A percentile compares a stretch with the other conserved stretches of the same genome.
Evolutionary conservation across 1,140 invertebrate species (phyloP).

Genomic region (Adoxophyes honmai): DNA sequence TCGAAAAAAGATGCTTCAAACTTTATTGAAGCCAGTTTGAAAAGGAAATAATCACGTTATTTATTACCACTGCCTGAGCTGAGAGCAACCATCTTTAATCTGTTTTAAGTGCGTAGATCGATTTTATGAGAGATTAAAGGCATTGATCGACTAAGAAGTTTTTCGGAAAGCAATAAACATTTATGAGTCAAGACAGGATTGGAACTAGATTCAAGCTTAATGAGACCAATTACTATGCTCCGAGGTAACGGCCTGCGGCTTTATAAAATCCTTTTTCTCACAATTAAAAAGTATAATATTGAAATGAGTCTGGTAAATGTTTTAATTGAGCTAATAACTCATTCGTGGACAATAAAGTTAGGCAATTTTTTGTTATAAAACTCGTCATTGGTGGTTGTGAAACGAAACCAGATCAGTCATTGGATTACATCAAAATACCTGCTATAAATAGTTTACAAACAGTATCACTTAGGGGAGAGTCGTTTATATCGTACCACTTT

Average conservation of each 20-base stretch:
- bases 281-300: not conserved
- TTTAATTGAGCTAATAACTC: conserved; percentile 5
- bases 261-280: conserved; percentile 12
- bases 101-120: conserved; percentile 55
- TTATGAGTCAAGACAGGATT: conserved; percentile 29
- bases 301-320: not conserved
- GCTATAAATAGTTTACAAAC: too few relatives aligned
- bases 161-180: conserved; percentile 51
- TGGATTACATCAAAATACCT: not conserved
- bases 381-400: not conserved
- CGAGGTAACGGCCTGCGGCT: not conserved
- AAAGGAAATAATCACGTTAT: conserved; percentile 73
- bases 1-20: conserved; percentile 40
- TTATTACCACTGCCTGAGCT: conserved; percentile 53
- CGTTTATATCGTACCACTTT: too few relatives aligned
- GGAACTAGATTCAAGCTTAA: conserved; percentile 43
- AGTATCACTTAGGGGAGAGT: too few relatives aligned
- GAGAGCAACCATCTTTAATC: conserved; percentile 65
- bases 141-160: conserved; percentile 50
- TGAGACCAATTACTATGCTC: conserved; percentile 39
- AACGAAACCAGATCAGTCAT: not conserved
- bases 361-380: not conserved
- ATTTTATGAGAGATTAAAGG: conserved; percentile 69
- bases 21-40: conserved; percentile 53
- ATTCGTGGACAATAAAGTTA: not conserved